Conservation (phyloP, 2,888 invertebrate genomes). For the Drosophila macrospina region DNA sequence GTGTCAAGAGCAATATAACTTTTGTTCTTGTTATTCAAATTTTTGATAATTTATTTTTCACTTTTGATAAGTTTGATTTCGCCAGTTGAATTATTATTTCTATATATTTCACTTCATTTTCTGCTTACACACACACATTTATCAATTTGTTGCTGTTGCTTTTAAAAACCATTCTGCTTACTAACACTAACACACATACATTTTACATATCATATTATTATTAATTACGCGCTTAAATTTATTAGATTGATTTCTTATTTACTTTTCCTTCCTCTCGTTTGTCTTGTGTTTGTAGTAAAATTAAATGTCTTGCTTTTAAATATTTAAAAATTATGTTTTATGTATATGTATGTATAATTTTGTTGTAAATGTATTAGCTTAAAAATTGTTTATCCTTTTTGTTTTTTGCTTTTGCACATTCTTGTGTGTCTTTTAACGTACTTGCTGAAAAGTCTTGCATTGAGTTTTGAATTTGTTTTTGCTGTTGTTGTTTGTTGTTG, state of each 20-base stretch:
- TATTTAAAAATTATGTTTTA: conserved; percentile 66
- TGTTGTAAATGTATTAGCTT: conserved; percentile 63
- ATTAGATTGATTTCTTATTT: conserved; percentile 61
- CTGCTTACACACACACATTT: conserved; percentile 51
- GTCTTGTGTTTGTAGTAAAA: conserved; percentile 52
- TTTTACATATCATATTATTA: conserved; percentile 64
- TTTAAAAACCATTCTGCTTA: conserved; percentile 76
- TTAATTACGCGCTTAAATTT: conserved; percentile 66
- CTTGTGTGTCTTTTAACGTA: conserved; percentile 49
- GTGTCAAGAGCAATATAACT: conserved; percentile 37
- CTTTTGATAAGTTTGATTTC: conserved; percentile 58
- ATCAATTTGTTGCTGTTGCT: conserved; percentile 63
- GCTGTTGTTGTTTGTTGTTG: conserved; percentile 34
- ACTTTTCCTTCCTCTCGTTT: conserved; percentile 28
- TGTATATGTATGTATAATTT: conserved; percentile 44
- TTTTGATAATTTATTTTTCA: conserved; percentile 32
- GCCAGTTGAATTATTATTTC: conserved; percentile 40
- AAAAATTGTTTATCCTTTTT: conserved; percentile 49
- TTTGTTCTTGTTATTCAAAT: conserved; percentile 46
- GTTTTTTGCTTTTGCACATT: conserved; percentile 31
- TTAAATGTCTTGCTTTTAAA: conserved; percentile 66
- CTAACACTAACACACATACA: conserved; percentile 79
- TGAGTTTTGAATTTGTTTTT: conserved; percentile 65
- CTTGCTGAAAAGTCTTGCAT: conserved; percentile 71
- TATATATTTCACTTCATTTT: conserved; percentile 39